phyloP scores from a whole-genome alignment of 2,113 vertebrate genomes.

The Albula glossodonta region DNA sequence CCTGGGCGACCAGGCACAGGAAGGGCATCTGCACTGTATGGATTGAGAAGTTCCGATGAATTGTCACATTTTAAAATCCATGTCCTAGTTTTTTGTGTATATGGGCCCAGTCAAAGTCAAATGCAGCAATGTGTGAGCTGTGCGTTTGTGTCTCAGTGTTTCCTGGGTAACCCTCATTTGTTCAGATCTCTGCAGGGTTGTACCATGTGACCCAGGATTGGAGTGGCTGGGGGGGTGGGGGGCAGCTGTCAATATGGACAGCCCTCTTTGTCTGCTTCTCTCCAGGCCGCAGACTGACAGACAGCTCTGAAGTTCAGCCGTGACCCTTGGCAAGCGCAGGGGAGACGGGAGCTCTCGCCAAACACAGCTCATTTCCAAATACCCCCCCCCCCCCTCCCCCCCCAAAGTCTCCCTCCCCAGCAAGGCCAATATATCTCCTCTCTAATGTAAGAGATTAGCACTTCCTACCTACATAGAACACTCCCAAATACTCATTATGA shows the following conservation, averaged over 20 bases:
- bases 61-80: background rate
- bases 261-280: constrained; percentile 34
- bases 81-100: no score
- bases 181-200: constrained; percentile 19
- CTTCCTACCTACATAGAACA: background rate
- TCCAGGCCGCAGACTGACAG: constrained; percentile 39
- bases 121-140: background rate
- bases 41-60: background rate
- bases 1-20: background rate
- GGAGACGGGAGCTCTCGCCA: constrained; percentile 25
- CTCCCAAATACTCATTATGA: background rate
- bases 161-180: constrained; percentile 44
- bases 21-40: no score
- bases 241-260: constrained; percentile 9
- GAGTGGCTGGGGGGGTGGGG: background rate
- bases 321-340: constrained; percentile 45
- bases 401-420: background rate
- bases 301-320: constrained; percentile 44
- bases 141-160: constrained; percentile 27
- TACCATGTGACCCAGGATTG: constrained; percentile 20
- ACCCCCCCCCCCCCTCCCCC: no score
- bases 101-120: background rate
- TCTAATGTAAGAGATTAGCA: background rate
- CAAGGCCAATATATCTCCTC: background rate
- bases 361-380: background rate